A percentile compares a stretch with the other conserved stretches of the same genome.
These are phyloP conservation scores for Chionodraco myersi DNA, from an alignment of 2,113 vertebrate species.

Conservation along the genomic window DNA sequence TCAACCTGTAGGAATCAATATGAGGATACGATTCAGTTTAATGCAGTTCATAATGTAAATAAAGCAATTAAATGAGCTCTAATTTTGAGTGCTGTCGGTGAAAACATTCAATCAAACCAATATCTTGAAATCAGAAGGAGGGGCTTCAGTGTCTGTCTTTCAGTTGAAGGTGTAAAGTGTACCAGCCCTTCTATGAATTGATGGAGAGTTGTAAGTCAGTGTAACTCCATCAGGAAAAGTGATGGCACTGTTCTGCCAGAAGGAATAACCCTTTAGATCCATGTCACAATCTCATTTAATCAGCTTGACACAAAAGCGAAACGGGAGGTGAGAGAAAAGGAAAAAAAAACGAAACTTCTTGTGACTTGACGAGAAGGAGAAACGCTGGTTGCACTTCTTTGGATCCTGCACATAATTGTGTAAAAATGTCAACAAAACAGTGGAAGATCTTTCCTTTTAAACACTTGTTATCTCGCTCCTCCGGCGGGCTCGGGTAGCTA, in stretches of 20 bases:
- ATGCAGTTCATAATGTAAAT: slow-evolving; percentile 33
- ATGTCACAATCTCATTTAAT: slow-evolving; percentile 64
- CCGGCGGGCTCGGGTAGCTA: slow-evolving; percentile 56
- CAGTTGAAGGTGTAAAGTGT: background rate
- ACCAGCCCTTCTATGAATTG: slow-evolving; percentile 48
- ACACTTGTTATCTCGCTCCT: slow-evolving; percentile 74
- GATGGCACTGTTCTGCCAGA: slow-evolving; percentile 57
- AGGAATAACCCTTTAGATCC: slow-evolving; percentile 57
- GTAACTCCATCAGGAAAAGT: slow-evolving; percentile 49
- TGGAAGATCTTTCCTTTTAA: slow-evolving; percentile 74
- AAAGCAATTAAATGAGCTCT: slow-evolving; percentile 41
- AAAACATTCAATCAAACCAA: slow-evolving; percentile 32
- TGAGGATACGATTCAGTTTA: slow-evolving; percentile 38
- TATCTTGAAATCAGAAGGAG: slow-evolving; percentile 9
- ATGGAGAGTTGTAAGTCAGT: slow-evolving; percentile 47
- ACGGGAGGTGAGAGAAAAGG: slow-evolving; percentile 24
- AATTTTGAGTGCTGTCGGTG: slow-evolving; percentile 31
- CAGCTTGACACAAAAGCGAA: slow-evolving; percentile 64
- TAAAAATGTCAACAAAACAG: slow-evolving; percentile 83
- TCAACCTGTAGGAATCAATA: slow-evolving; percentile 59
- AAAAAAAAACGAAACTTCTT: slow-evolving; percentile 65
- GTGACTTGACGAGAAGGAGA: slow-evolving; percentile 60
- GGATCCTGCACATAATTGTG: slow-evolving; percentile 77
- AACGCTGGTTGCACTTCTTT: slow-evolving; percentile 59
- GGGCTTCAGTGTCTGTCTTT: slow-evolving; percentile 12